A percentile compares a stretch with the other conserved stretches of the same genome.
These are phyloP conservation scores for Drosophila arawakana DNA, from an alignment of 1,140 invertebrate genomes.

Conservation along the genomic window DNA sequence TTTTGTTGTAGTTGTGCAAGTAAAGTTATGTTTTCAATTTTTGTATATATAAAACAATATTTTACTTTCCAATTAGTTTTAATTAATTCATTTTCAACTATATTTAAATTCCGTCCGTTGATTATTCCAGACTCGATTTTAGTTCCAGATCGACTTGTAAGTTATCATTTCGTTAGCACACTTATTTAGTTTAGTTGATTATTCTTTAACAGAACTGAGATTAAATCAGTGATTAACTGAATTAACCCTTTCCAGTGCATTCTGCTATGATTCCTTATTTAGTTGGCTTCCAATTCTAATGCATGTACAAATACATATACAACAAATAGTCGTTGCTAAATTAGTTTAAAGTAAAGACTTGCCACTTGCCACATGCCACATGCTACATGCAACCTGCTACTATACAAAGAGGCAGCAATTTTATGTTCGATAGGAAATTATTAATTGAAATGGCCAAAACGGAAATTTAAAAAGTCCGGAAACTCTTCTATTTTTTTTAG, in stretches of 20 bases:
- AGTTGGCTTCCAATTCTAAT: slow-evolving; percentile 44
- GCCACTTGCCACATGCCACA: background rate
- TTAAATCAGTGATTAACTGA: background rate
- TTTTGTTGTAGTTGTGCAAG: slow-evolving; percentile 51
- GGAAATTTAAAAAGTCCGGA: slow-evolving; percentile 45
- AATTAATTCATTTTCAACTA: slow-evolving; percentile 3
- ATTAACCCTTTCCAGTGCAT: slow-evolving; percentile 14
- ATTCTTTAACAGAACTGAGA: slow-evolving; percentile 14
- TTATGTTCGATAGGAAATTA: slow-evolving; percentile 6
- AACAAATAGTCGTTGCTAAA: slow-evolving; percentile 55
- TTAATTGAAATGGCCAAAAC: slow-evolving; percentile 3
- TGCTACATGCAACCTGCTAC: background rate
- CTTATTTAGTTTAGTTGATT: slow-evolving; percentile 6
- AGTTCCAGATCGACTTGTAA: background rate
- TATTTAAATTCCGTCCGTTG: slow-evolving; percentile 13
- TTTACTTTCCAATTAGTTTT: slow-evolving; percentile 9
- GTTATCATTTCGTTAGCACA: background rate
- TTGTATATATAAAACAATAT: slow-evolving; percentile 8
- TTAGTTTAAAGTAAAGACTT: slow-evolving; percentile 49
- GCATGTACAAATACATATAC: slow-evolving; percentile 51
- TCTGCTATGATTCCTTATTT: slow-evolving; percentile 36
- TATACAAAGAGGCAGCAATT: background rate
- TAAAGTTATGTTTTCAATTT: slow-evolving; percentile 18
- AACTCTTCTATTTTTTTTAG: slow-evolving; percentile 37
- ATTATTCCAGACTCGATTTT: background rate